These are phyloP conservation scores for Exephanes ischioxanthus DNA, from an alignment of 2,888 invertebrate genomes.

Conservation along the genomic window DNA sequence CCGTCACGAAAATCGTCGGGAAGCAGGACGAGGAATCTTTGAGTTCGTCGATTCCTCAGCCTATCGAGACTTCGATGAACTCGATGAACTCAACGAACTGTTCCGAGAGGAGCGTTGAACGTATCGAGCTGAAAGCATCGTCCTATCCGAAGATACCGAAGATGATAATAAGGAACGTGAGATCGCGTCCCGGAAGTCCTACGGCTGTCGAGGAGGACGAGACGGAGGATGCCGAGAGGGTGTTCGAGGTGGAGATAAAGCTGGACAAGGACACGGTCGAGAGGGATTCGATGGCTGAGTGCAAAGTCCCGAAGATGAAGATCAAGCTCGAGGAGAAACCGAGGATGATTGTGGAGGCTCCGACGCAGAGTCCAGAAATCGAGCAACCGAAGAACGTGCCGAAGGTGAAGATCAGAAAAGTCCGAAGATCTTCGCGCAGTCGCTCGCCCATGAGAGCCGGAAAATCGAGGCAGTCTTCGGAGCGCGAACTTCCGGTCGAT, in stretches of 20 bases:
- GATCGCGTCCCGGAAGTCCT: conserved; percentile 82
- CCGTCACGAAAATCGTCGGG: conserved; percentile 78
- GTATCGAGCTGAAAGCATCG: conserved; percentile 53
- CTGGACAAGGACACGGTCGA: conserved; percentile 69
- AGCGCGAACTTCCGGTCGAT: conserved; percentile 29
- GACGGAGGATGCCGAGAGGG: conserved; percentile 58
- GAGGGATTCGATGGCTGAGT: conserved; percentile 47
- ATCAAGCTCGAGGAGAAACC: conserved; percentile 78
- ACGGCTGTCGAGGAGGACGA: conserved; percentile 67
- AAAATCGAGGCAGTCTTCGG: conserved; percentile 59
- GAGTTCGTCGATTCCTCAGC: conserved; percentile 68
- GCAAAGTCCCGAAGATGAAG: conserved; percentile 78
- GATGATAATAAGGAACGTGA: conserved; percentile 82
- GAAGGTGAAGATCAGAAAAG: conserved; percentile 79
- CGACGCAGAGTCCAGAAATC: conserved; percentile 56
- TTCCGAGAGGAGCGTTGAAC: conserved; percentile 20
- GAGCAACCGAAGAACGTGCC: conserved; percentile 72
- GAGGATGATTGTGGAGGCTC: conserved; percentile 74
- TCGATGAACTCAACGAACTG: conserved; percentile 38
- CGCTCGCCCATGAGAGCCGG: conserved; percentile 48
- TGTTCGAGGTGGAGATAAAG: conserved; percentile 69
- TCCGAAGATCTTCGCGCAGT: conserved; percentile 64
- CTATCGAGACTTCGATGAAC: conserved; percentile 36
- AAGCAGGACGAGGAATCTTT: conserved; percentile 76
- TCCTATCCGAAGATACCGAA: conserved; percentile 82